phyloP scores from a whole-genome alignment of 1,140 invertebrate genomes.

The Heliothis virescens region DNA sequence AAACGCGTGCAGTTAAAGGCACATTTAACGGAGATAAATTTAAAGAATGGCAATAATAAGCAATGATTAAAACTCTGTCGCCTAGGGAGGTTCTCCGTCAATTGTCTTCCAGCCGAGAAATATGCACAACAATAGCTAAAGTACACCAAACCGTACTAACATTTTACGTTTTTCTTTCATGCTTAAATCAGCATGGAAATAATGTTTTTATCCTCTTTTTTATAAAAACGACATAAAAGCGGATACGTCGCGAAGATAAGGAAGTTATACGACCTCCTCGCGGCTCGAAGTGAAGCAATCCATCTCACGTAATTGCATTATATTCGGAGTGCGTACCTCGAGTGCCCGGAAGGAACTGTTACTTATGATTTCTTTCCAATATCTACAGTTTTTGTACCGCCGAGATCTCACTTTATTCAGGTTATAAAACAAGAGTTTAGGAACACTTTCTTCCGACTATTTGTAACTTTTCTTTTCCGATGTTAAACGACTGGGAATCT shows the following conservation, averaged over 20 bases:
- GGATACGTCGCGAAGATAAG: constrained; percentile 59
- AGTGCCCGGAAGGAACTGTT: constrained; percentile 55
- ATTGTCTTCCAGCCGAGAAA: constrained; percentile 4
- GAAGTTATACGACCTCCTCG: constrained; percentile 61
- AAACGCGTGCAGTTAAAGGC: constrained; percentile 8
- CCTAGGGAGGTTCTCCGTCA: constrained; percentile 17
- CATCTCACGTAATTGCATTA: constrained; percentile 70
- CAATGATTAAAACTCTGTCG: constrained; percentile 44
- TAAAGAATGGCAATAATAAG: constrained; percentile 45
- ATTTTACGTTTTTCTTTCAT: constrained; percentile 42
- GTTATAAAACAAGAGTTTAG: constrained; percentile 42
- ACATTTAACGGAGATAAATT: constrained; percentile 30
- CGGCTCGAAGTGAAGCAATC: constrained; percentile 61
- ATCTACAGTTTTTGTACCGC: constrained; percentile 51
- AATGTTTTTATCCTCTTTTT: constrained; percentile 59
- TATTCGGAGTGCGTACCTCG: constrained; percentile 63
- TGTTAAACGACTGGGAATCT: constrained; percentile 40
- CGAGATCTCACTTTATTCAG: constrained; percentile 40
- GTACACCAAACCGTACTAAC: constrained; percentile 23
- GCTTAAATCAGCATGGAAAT: constrained; percentile 46
- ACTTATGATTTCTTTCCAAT: constrained; percentile 64
- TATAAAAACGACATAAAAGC: constrained; percentile 64
- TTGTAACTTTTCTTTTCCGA: constrained; percentile 38
- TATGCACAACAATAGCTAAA: constrained; percentile 25
- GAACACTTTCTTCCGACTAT: constrained; percentile 25